Conservation (phyloP, 2,113 vertebrate species). For the Raphicerus campestris region DNA sequence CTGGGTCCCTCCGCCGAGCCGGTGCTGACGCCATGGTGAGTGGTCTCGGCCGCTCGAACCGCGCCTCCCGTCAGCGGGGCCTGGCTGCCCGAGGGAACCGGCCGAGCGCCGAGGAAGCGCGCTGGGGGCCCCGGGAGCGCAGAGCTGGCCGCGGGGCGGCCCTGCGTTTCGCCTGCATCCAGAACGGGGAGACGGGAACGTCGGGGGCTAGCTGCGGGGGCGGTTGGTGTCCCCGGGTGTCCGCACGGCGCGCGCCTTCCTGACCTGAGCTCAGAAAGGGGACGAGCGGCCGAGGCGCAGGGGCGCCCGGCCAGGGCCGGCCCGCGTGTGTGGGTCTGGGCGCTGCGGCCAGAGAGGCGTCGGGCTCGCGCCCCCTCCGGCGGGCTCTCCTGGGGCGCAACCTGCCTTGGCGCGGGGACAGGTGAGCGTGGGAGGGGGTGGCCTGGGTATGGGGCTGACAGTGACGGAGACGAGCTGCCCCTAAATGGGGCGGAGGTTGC, state of each 20-base stretch:
- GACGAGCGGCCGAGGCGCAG: neutral
- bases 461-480: neutral
- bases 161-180: neutral
- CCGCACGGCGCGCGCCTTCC: accelerated
- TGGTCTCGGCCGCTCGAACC: neutral
- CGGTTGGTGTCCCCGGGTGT: neutral
- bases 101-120: neutral
- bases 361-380: neutral
- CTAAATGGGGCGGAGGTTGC: accelerated
- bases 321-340: neutral
- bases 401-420: neutral
- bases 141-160: neutral
- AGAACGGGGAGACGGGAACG: neutral
- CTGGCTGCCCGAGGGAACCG: neutral
- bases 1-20: neutral
- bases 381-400: neutral
- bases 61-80: neutral
- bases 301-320: neutral
- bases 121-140: neutral
- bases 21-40: slow-evolving; percentile 65
- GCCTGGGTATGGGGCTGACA: neutral
- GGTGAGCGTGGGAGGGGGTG: neutral
- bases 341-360: neutral
- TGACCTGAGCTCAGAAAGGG: neutral
- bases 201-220: neutral